Base-by-base conservation (phyloP, 2,888 invertebrate species). In the Polia nebulosa region DNA sequence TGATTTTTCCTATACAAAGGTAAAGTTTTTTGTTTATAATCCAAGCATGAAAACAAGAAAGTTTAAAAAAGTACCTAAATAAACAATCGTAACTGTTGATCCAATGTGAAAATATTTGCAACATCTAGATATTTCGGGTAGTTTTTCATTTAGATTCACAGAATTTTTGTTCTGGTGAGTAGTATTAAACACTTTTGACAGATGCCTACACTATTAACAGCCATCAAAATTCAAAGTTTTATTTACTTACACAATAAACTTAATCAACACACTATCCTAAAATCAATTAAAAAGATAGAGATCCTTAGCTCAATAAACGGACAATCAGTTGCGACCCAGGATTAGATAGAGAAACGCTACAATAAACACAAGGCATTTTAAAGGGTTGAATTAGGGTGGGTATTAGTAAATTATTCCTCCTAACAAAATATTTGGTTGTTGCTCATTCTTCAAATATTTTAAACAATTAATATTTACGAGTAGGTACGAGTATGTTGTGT, bases 291-390 rank as follows among this genome's bases (percentile, higher is more conserved):
- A 65, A 73, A 36, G 17, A 17, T 44, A 39, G 8, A 39, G 8
- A 55, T 34, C 13, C 25, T 41, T n/a, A 53, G 36, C 17, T 34
- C 45, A 62, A 56, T 27, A 22, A 53, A 20, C 55, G 45, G 25
- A 29, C 58, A 27, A 53, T 44, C 49, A 58, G 66, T 55, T 59
- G 11, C n/a, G 27, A 44, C 41, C 60, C 60, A 53, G 47, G 60
- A 57, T 71, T 64, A 76, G 64, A 20, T 47, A 25, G 20, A n/a
- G 25, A 20, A 41, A 57, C 52, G 60, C 17, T 47, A n/a, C 60
- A 57, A 41, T 61, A 57, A 73, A 73, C 68, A 61, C 34, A 15
- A 57, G 32, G 29, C 41, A 74, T 73, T 72, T 74, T 11, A 68
- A 57, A 67, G 47, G 75, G 52, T 52, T 27, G 20, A 47, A 17